phyloP scores from a whole-genome alignment of 2,888 invertebrate genomes.

The Mechanitis mazaeus region DNA sequence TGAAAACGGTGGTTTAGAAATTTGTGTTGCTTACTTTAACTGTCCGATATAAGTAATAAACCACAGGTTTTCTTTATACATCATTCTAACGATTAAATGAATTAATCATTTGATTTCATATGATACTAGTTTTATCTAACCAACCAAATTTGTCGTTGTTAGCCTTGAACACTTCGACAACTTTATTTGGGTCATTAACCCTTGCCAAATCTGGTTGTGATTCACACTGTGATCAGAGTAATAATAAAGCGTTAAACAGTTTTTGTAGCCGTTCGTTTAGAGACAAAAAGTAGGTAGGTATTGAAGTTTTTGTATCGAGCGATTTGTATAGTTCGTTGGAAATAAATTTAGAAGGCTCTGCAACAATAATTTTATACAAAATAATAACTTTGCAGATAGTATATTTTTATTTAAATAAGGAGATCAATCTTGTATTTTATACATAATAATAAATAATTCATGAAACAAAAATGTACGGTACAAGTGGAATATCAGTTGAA shows the following conservation, averaged over 20 bases:
- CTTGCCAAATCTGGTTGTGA: constrained; percentile 73
- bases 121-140: constrained; percentile 59
- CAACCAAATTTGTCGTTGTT: constrained; percentile 60
- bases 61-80: not conserved
- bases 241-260: constrained; percentile 71
- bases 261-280: constrained; percentile 67
- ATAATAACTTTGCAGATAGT: too few relatives aligned
- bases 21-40: constrained; percentile 6
- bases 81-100: constrained; percentile 37
- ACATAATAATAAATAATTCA: constrained; percentile 1
- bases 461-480: not conserved
- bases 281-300: constrained; percentile 47
- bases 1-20: not conserved
- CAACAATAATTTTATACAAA: too few relatives aligned
- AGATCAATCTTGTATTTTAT: not conserved
- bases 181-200: constrained; percentile 76
- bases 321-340: constrained; percentile 35
- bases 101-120: constrained; percentile 46
- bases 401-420: not conserved
- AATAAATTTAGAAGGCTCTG: constrained; percentile 54
- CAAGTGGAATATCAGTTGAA: not conserved
- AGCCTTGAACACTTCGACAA: constrained; percentile 73
- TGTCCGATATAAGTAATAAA: constrained; percentile 8
- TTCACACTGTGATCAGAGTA: constrained; percentile 72
- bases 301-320: constrained; percentile 13